Evolutionary conservation across 35 echinoderm and acorn worm species (phyloP), one percentile per base, ranked within the genome.

Genomic region (Ophioderma brevispina): DNA sequence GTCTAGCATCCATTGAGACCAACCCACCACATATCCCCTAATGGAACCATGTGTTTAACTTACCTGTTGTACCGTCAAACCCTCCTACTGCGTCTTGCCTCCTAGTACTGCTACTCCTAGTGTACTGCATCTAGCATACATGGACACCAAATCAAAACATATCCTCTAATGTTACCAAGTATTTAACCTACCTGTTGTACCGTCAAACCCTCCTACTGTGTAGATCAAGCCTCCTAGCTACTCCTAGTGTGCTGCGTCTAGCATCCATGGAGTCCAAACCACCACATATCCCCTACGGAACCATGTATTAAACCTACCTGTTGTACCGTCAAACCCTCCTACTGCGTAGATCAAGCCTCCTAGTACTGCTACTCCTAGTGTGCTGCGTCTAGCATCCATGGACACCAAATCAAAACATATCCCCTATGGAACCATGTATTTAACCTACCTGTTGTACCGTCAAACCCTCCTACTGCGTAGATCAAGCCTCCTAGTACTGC

Each of bases 181-280:
- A n/a, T n/a, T n/a, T n/a, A n/a, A n/a, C n/a, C n/a, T 79, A 98
- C 96, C 96, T 46, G 96, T 98, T 13, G 96, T 95, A 3, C 96
- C 96, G 76, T 98, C 96, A 76, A 98, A 98, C 70, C 96, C 96
- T 17, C 96, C 96, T 41, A 98, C 93, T 3, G 96, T 93, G 81
- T 98, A 98, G 23, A 98, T 95, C 31, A 88, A 85, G 75, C 91
- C 88, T 80, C 94, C 94, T 4, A 98, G 96, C 96, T 8, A 98
- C 96, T n/a, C 96, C 96, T 36, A 98, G 83, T 10, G 96, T 98
- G 76, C 96, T 98, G 0, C 96, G 90, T 42, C 96, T 86, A 0
- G 96, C 96, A 55, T 98, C 96, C 96, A 98, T 98, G 28, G 96
- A 94, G 96, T 93, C 95, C 93, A 14, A 93, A 92, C 13, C 93